Percentiles rank a stretch among this genome's conserved stretches.
phyloP scores from a whole-genome alignment of 2,113 vertebrate species.

The Aegotheles bennettii region DNA sequence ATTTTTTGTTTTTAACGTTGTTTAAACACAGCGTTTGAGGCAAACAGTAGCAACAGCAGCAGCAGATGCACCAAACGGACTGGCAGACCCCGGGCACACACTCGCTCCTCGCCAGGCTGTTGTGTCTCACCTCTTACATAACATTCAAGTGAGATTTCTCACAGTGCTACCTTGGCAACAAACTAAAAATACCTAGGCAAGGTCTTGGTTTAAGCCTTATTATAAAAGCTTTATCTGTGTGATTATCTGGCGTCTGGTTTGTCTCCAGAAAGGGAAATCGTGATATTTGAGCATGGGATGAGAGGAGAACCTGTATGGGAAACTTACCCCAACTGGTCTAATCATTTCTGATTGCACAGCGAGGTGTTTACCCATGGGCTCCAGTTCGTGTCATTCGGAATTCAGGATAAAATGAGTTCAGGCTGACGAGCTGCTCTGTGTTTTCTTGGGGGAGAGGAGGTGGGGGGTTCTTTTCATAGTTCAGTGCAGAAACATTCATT shows the following conservation, averaged over 20 bases:
- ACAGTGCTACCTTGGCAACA: slow-evolving; percentile 84
- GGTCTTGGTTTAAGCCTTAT: slow-evolving; percentile 78
- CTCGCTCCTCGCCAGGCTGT: slow-evolving; percentile 69
- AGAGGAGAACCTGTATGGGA: slow-evolving; percentile 24
- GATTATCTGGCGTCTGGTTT: slow-evolving; percentile 76
- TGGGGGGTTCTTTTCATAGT: neutral
- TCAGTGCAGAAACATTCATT: slow-evolving; percentile 70
- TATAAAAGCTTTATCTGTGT: slow-evolving; percentile 74
- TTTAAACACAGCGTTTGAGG: slow-evolving; percentile 88
- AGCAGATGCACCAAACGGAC: slow-evolving; percentile 82
- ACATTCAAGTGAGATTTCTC: slow-evolving; percentile 82
- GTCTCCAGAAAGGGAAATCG: slow-evolving; percentile 71
- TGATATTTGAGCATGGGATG: slow-evolving; percentile 32
- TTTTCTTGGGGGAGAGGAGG: neutral
- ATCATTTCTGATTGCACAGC: neutral
- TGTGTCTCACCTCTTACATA: slow-evolving; percentile 81
- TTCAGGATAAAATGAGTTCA: slow-evolving; percentile 4
- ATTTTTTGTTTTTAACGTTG: slow-evolving; percentile 72
- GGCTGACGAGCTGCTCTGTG: slow-evolving; percentile 3
- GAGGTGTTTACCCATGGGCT: neutral
- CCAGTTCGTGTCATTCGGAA: neutral
- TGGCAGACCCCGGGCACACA: slow-evolving; percentile 59
- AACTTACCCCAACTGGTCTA: slow-evolving; percentile 1
- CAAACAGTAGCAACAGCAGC: slow-evolving; percentile 83
- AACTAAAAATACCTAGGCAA: slow-evolving; percentile 84